phyloP scores from a whole-genome alignment of 2,888 invertebrate species.

The Macrophya alboannulata region DNA sequence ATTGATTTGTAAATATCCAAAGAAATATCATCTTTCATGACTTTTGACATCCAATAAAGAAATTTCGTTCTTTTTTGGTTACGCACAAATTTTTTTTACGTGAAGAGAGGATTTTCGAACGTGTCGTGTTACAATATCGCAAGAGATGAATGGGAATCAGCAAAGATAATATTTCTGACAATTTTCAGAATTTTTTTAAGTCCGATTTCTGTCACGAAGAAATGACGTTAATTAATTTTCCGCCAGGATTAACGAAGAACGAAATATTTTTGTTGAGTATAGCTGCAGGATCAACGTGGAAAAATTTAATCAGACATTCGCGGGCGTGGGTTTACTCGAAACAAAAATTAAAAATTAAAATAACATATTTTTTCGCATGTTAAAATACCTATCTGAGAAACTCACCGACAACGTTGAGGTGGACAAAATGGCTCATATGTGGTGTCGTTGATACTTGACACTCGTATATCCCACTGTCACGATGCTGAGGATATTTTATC shows the following conservation, averaged over 20 bases:
- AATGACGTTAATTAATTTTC: neutral
- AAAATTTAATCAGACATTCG: neutral
- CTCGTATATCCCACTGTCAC: constrained; percentile 95
- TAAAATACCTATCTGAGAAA: constrained; percentile 68
- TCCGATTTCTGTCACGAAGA: neutral
- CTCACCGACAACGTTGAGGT: constrained; percentile 95
- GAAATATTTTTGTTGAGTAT: neutral
- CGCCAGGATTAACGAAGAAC: neutral
- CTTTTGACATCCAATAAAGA: too few species aligned
- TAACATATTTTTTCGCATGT: neutral
- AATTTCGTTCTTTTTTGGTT: too few species aligned
- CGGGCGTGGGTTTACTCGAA: neutral
- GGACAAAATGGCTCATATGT: constrained; percentile 95
- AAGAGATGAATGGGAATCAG: neutral
- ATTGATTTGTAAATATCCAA: too few species aligned
- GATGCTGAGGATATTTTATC: constrained; percentile 95
- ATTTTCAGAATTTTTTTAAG: neutral
- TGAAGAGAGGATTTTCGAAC: too few species aligned
- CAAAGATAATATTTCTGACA: neutral
- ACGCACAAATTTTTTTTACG: too few species aligned
- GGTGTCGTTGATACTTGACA: constrained; percentile 97
- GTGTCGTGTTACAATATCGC: neutral
- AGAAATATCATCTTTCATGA: too few species aligned
- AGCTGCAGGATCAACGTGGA: neutral
- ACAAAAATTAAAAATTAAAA: neutral